phyloP scores from a whole-genome alignment of 2,888 invertebrate species.

The Onthophagus sagittarius region DNA sequence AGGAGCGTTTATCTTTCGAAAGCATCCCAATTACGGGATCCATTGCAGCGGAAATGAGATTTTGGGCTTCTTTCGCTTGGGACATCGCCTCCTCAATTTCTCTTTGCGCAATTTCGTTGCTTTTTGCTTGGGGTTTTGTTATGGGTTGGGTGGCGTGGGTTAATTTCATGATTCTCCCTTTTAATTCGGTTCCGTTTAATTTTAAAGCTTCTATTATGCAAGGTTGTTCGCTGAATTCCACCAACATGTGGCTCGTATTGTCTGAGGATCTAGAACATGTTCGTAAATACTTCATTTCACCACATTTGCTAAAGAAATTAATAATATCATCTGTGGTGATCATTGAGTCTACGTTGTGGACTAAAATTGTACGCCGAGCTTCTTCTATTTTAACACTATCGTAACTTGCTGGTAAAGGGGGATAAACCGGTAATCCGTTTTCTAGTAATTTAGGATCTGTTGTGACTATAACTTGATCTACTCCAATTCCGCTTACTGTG shows the following conservation, averaged over 20 bases:
- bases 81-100: slow-evolving; percentile 98
- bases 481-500: slow-evolving; percentile 59
- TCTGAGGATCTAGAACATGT: slow-evolving; percentile 83
- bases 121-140: slow-evolving; percentile 88
- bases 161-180: slow-evolving; percentile 66
- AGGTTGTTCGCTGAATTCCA: slow-evolving; percentile 92
- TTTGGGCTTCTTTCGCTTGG: slow-evolving; percentile 92
- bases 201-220: slow-evolving; percentile 81
- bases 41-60: slow-evolving; percentile 89
- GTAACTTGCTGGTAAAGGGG: slow-evolving; percentile 80
- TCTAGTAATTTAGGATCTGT: slow-evolving; percentile 84
- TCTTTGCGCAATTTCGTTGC: slow-evolving; percentile 90
- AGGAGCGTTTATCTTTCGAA: slow-evolving; percentile 77
- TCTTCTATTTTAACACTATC: slow-evolving; percentile 92
- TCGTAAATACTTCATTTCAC: slow-evolving; percentile 92
- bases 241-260: slow-evolving; percentile 73
- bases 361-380: slow-evolving; percentile 86
- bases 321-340: slow-evolving; percentile 77
- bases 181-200: slow-evolving; percentile 75
- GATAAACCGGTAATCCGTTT: slow-evolving; percentile 84
- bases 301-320: slow-evolving; percentile 79
- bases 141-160: slow-evolving; percentile 91
- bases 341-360: slow-evolving; percentile 72
- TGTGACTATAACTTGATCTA: slow-evolving; percentile 76
- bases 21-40: slow-evolving; percentile 86